Conservation (phyloP, 2,888 invertebrate species). For the Ceriagrion tenellum region DNA sequence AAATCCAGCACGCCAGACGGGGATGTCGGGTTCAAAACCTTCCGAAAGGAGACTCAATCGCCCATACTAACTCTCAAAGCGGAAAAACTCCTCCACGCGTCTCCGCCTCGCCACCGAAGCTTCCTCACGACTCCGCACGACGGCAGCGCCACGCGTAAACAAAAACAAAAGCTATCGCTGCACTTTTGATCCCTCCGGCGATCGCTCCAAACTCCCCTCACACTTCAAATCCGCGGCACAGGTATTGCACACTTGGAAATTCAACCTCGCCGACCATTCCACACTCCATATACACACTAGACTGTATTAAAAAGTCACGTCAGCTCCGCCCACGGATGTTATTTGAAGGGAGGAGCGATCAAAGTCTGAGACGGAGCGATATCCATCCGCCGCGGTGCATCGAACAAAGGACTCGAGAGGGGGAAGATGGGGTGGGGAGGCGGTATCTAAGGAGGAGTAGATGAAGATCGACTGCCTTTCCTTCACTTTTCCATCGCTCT, state of each 20-base stretch:
- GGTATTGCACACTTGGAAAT: neutral
- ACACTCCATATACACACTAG: neutral
- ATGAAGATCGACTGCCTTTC: too few relatives aligned
- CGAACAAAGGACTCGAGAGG: neutral
- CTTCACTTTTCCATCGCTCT: neutral
- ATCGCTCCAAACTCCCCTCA: neutral
- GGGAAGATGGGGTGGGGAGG: neutral
- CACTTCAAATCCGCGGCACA: neutral
- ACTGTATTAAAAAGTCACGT: neutral
- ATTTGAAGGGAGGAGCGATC: neutral
- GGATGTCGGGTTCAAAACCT: neutral
- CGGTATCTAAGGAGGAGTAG: neutral
- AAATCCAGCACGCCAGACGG: slow-evolving; percentile 39
- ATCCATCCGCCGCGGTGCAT: neutral
- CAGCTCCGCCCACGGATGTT: neutral
- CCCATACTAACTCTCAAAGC: neutral
- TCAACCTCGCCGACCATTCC: neutral
- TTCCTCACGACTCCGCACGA: neutral
- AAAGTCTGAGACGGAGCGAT: neutral
- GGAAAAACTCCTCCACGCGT: neutral
- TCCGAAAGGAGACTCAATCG: neutral
- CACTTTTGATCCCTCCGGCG: neutral
- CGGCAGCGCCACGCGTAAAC: slow-evolving; percentile 31
- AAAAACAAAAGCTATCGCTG: slow-evolving; percentile 46
- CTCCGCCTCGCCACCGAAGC: neutral